Base-by-base conservation (phyloP, 1,140 invertebrate genomes). In the Cardiocondyla obscurior region DNA sequence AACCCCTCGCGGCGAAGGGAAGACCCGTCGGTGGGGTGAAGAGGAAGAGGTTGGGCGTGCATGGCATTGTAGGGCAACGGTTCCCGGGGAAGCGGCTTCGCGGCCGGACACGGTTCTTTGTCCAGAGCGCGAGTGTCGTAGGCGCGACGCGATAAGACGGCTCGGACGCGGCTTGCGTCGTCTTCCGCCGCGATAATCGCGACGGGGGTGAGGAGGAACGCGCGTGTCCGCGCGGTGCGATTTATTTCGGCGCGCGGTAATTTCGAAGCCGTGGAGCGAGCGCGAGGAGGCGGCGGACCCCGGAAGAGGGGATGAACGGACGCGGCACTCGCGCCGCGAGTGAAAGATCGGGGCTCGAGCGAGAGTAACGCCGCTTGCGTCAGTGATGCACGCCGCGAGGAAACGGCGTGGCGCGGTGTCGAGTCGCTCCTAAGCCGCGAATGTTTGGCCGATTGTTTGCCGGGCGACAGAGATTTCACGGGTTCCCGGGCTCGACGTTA, bases 161-260 rank as follows among this genome's bases (percentile, higher is more conserved):
- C 0, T 8, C 7, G 10, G 60, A 33, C 57, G 36, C 36, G 28
- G n/a, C n/a, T n/a, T n/a, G n/a, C n/a, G n/a, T 39, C 22, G 30
- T n/a, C 33, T 57, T 57, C 33, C 44, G 55, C 57, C 30, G 67
- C 6, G 58, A 53, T 65, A 77, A n/a, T n/a, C n/a, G n/a, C n/a
- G n/a, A 28, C 57, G 57, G 2, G n/a, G n/a, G 12, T 19, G 33
- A 25, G 19, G 14, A 30, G 33, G 12, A 30, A 39, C 51, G 49
- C 69, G 69, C 67, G 67, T 30, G 70, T 25, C 22, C 16, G 39
- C n/a, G 39, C 70, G 28, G 6, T 28, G 19, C 51, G 60, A 79
- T 79, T 79, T 67, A 79, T 79, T 79, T 79, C 74, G 62, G 60
- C 46, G 4, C 74, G 46, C 60, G 60, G 33, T n/a, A 67, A 67